These are phyloP conservation scores for Achatina immaculata DNA, from an alignment of 1,140 invertebrate genomes.

Conservation along the genomic window DNA sequence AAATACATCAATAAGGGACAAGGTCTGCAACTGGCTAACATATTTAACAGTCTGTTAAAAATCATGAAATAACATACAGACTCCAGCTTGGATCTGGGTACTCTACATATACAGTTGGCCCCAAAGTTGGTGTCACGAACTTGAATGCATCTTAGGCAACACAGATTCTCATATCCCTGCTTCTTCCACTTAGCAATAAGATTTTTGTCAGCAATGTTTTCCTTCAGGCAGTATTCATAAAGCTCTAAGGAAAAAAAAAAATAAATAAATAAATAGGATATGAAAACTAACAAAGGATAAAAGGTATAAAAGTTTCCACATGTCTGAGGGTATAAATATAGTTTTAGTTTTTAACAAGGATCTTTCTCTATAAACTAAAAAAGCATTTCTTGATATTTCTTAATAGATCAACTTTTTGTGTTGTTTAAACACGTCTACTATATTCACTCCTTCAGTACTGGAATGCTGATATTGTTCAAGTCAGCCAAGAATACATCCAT, in stretches of 20 bases:
- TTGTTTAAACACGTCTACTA: too few relatives aligned
- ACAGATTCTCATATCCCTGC: conserved; percentile 98
- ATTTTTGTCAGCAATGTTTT: conserved; percentile 97
- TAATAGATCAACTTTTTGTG: too few relatives aligned
- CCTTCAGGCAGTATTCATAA: conserved; percentile 96
- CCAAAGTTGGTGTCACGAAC: conserved; percentile 99
- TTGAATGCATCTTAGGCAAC: conserved; percentile 98
- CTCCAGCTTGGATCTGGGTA: conserved; percentile 98
- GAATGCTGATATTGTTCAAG: too few relatives aligned
- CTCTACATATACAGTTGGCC: conserved; percentile 98
- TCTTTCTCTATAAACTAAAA: too few relatives aligned
- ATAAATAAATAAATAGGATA: neutral
- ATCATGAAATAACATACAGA: conserved; percentile 78
- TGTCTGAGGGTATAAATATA: neutral
- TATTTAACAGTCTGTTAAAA: too few relatives aligned
- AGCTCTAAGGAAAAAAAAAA: conserved; percentile 79
- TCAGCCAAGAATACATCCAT: too few relatives aligned
- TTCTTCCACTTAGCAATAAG: conserved; percentile 99
- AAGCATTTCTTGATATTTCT: too few relatives aligned
- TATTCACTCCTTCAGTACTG: too few relatives aligned
- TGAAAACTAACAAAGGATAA: neutral
- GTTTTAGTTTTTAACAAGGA: conserved; percentile 16
- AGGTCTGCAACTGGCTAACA: too few relatives aligned
- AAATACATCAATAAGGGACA: neutral
- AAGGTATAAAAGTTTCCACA: neutral